Evolutionary conservation across 2,113 vertebrate species (phyloP).

Genomic region (Hippocampus zosterae): DNA sequence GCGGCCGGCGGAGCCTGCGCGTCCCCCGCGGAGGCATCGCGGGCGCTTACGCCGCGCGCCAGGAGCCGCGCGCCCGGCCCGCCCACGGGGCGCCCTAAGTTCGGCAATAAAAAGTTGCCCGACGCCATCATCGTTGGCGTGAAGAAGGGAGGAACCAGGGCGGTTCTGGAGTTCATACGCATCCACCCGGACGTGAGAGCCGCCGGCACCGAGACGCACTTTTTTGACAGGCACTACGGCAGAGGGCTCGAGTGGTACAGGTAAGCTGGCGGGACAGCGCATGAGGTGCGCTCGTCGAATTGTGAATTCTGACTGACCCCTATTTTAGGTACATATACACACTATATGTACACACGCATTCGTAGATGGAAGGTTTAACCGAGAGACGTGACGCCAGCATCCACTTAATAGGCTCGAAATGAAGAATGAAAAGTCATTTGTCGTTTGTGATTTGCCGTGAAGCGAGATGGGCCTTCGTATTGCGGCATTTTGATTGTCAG

Average conservation of each 20-base stretch:
- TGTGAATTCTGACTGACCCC: too few species aligned
- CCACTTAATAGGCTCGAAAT: neutral
- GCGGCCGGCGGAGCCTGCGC: constrained; percentile 71
- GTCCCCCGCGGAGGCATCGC: constrained; percentile 29
- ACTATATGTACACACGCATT: too few species aligned
- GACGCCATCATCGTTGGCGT: constrained; percentile 91
- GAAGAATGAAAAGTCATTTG: neutral
- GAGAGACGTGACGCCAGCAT: neutral
- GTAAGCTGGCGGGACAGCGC: constrained; percentile 61
- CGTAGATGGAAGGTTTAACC: too few species aligned
- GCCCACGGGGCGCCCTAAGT: constrained; percentile 52
- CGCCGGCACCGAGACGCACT: constrained; percentile 88
- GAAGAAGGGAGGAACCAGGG: constrained; percentile 89
- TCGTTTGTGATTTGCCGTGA: constrained; percentile 39
- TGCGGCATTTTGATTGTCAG: neutral
- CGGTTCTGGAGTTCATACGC: constrained; percentile 88
- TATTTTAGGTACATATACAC: too few species aligned
- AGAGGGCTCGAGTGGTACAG: constrained; percentile 92
- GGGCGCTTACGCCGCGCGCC: neutral
- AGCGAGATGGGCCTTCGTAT: constrained; percentile 10
- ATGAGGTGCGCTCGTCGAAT: too few species aligned
- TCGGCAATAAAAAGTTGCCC: constrained; percentile 82
- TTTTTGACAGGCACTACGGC: constrained; percentile 90
- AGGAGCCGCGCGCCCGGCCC: constrained; percentile 51
- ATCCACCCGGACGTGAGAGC: constrained; percentile 90